A percentile compares a stretch with the other conserved stretches of the same genome.
These are phyloP conservation scores for Dysidea cf. avara DNA, from an alignment of 37 sponge, comb jelly and placozoan genomes.

Conservation along the genomic window DNA sequence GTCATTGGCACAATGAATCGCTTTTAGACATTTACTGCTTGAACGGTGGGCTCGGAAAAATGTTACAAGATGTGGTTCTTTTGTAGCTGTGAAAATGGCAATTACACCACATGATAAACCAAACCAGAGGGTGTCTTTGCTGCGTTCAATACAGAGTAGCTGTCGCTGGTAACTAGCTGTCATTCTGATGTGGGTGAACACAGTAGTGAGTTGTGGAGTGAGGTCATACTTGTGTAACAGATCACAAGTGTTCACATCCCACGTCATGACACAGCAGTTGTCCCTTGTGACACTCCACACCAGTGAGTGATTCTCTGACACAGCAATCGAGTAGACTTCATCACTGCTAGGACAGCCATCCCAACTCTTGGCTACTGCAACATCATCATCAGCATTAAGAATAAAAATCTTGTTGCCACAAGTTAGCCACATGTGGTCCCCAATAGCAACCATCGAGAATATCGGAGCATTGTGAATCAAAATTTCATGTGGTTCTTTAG, in stretches of 20 bases:
- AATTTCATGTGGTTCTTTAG: conserved; percentile 21
- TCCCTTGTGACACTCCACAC: conserved; percentile 59
- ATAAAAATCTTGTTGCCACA: conserved; percentile 74
- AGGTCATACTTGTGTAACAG: conserved; percentile 37
- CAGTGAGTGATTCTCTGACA: conserved; percentile 23
- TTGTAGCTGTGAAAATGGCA: conserved; percentile 49
- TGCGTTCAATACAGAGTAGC: conserved; percentile 48
- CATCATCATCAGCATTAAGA: conserved; percentile 58
- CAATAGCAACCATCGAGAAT: conserved; percentile 65
- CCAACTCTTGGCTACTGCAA: conserved; percentile 26
- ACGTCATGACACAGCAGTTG: conserved; percentile 33
- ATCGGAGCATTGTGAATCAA: conserved; percentile 57
- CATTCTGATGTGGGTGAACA: conserved; percentile 40
- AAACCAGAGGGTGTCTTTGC: conserved; percentile 66
- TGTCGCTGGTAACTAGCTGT: conserved; percentile 31
- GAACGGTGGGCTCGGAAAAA: conserved; percentile 58
- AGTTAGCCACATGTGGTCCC: conserved; percentile 56
- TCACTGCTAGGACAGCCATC: conserved; percentile 31
- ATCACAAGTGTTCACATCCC: conserved; percentile 45
- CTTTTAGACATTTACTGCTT: conserved; percentile 48
- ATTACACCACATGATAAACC: conserved; percentile 62
- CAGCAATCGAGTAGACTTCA: conserved; percentile 57
- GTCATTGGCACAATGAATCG: conserved; percentile 29
- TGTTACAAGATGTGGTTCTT: conserved; percentile 24
- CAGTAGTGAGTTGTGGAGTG: conserved; percentile 8